phyloP scores from a whole-genome alignment of 2,113 vertebrate species.

The Macheiramphus alcinus region DNA sequence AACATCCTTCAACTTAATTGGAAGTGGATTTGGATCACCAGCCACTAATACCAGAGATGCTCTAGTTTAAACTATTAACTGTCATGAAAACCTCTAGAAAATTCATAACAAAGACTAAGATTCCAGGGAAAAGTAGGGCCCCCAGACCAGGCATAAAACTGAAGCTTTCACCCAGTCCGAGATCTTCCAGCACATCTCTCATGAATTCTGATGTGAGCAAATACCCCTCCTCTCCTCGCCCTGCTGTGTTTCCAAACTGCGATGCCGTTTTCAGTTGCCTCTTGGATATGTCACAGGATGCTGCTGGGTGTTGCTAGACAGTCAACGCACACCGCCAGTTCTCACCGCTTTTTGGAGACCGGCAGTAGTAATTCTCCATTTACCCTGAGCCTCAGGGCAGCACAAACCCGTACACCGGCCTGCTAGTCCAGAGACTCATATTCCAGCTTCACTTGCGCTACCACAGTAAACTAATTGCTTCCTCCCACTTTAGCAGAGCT shows the following conservation, averaged over 20 bases:
- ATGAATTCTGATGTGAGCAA: not conserved
- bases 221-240: not conserved
- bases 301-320: not conserved
- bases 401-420: not conserved
- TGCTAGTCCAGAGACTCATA: not conserved
- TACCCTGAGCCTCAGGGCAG: not conserved
- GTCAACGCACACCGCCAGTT: accelerated
- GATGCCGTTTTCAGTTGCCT: not conserved
- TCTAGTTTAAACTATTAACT: not conserved
- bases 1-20: not conserved
- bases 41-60: not conserved
- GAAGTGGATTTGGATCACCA: not conserved
- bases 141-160: not conserved
- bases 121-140: not conserved
- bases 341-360: not conserved
- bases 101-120: not conserved
- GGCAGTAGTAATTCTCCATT: not conserved
- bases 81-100: not conserved
- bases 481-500: not conserved
- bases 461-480: not conserved
- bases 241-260: not conserved
- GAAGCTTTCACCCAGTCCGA: not conserved
- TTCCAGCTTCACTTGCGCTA: not conserved
- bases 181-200: not conserved
- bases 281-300: not conserved